Evolutionary conservation across 2,888 invertebrate genomes (phyloP).

Genomic region (Abrostola tripartita): DNA sequence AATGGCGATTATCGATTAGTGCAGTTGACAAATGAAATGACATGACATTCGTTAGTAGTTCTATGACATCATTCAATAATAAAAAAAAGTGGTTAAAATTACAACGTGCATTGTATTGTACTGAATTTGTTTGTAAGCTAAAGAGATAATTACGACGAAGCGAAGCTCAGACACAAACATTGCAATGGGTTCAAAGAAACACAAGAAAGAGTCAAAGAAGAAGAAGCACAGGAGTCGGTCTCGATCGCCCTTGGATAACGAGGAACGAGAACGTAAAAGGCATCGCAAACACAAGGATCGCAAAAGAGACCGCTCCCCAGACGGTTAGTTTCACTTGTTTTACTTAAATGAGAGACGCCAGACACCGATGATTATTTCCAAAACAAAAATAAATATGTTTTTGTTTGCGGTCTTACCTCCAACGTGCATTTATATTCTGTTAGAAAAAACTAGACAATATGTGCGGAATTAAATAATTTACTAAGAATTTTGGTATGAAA

Average conservation of each 20-base stretch:
- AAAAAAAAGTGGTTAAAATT: not conserved
- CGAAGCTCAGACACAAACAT: slow-evolving; percentile 2
- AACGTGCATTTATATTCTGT: not conserved
- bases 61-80: slow-evolving; percentile 3
- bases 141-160: slow-evolving; percentile 14
- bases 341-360: slow-evolving; percentile 61
- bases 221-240: slow-evolving; percentile 90
- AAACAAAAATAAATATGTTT: not conserved
- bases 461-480: too few relatives aligned
- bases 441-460: too few relatives aligned
- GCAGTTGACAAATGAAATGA: slow-evolving; percentile 10
- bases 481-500: too few relatives aligned
- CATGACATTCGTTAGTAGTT: slow-evolving; percentile 1
- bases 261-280: slow-evolving; percentile 87
- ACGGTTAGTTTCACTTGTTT: slow-evolving; percentile 83
- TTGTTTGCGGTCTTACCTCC: not conserved
- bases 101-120: slow-evolving; percentile 26
- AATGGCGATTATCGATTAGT: slow-evolving; percentile 10
- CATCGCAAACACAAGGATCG: slow-evolving; percentile 88
- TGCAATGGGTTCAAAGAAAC: slow-evolving; percentile 92
- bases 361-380: slow-evolving; percentile 70
- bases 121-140: slow-evolving; percentile 31
- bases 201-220: slow-evolving; percentile 91
- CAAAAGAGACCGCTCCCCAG: slow-evolving; percentile 86
- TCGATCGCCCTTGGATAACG: slow-evolving; percentile 86